Evolutionary conservation across 2,113 vertebrate genomes (phyloP).

Genomic region (Euleptes europaea): DNA sequence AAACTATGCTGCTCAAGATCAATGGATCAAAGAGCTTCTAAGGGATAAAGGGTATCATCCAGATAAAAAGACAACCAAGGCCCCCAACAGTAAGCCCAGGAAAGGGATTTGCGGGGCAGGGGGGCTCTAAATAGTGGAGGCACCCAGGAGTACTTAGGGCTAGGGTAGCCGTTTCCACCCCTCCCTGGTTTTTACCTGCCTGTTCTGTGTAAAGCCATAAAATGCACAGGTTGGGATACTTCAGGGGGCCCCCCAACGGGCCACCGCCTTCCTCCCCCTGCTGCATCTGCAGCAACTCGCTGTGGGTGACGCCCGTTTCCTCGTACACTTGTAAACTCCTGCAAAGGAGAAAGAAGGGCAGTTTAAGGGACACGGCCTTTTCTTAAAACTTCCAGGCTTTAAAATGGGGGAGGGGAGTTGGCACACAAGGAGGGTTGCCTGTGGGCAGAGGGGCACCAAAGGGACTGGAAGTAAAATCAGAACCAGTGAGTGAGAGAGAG

Average conservation of each 20-base stretch:
- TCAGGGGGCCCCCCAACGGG: conserved; percentile 89
- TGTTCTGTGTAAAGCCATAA: conserved; percentile 91
- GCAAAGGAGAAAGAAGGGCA: conserved; percentile 20
- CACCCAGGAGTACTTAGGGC: neutral
- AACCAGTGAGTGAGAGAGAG: neutral
- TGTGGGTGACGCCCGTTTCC: conserved; percentile 88
- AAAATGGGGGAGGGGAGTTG: neutral
- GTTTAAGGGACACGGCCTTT: neutral
- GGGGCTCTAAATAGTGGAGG: neutral
- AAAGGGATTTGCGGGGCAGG: too few relatives aligned
- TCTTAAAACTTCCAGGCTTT: neutral
- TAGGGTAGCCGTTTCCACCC: too few relatives aligned
- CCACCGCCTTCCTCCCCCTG: conserved; percentile 85
- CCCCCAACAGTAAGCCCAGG: neutral
- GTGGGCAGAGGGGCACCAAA: neutral
- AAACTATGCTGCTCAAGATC: too few relatives aligned
- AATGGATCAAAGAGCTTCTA: too few relatives aligned
- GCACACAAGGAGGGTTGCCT: neutral
- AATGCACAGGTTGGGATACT: conserved; percentile 88
- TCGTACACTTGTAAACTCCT: conserved; percentile 95
- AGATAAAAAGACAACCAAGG: neutral
- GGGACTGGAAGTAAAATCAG: neutral
- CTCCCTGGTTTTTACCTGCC: conserved; percentile 75
- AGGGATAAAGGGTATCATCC: too few relatives aligned
- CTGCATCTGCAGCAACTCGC: conserved; percentile 86